These are phyloP conservation scores for Eudiplozoon nipponicum DNA, from an alignment of 2,888 invertebrate genomes.

Conservation along the genomic window DNA sequence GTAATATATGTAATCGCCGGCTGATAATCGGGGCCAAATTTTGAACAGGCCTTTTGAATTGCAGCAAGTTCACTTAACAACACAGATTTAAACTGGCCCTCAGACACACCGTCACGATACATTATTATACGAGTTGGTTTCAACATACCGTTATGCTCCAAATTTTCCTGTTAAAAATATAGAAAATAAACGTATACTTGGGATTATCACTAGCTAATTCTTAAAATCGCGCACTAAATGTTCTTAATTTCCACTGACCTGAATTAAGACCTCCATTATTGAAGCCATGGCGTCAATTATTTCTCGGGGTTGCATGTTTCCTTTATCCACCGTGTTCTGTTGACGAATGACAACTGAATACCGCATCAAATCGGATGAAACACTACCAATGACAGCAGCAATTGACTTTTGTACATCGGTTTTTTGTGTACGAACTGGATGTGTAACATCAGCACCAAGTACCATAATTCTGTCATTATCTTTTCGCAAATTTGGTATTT, in stretches of 20 bases:
- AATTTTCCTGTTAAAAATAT: too few species aligned
- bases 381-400: slow-evolving; percentile 17
- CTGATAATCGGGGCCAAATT: slow-evolving; percentile 10
- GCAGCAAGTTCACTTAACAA: not conserved
- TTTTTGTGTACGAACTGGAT: slow-evolving; percentile 11
- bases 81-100: slow-evolving; percentile 17
- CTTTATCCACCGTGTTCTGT: slow-evolving; percentile 3
- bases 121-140: slow-evolving; percentile 16
- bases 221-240: too few species aligned
- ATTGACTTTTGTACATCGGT: slow-evolving; percentile 11
- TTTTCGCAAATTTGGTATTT: not conserved
- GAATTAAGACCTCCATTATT: slow-evolving; percentile 1
- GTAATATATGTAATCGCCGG: slow-evolving; percentile 16
- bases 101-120: slow-evolving; percentile 17
- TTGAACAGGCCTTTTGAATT: not conserved
- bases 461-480: slow-evolving; percentile 14
- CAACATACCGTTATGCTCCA: too few species aligned
- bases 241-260: not conserved
- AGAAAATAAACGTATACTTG: too few species aligned
- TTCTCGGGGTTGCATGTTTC: not conserved
- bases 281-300: slow-evolving; percentile 15
- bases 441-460: slow-evolving; percentile 18
- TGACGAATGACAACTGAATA: slow-evolving; percentile 5
- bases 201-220: not conserved
- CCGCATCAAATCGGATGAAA: slow-evolving; percentile 12